Evolutionary conservation across 2,797 vertebrate species (phyloP), one percentile per base, ranked within the genome.

Genomic region (Acipenser transmontanus): DNA sequence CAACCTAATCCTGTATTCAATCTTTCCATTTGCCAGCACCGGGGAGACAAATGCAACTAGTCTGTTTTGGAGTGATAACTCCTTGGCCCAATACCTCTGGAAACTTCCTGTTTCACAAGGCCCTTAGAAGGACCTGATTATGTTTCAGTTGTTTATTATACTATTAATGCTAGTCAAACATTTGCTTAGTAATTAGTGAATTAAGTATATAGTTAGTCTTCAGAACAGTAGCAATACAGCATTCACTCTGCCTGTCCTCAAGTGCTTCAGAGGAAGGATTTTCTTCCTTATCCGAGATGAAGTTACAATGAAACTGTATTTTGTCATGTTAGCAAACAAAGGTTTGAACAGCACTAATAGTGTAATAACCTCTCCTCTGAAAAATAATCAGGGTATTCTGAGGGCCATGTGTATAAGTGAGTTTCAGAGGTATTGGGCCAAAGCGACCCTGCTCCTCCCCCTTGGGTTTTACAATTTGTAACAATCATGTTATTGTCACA

Each of bases 371-470:
- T 87, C 76, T 84, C 88, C 84, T 85, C 82, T 82, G 80, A 74
- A 74, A 84, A 75, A 90, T 85, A 90, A 74, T 50, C 47, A 64
- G 78, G 77, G 73, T 81, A 88, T 88, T 90, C 85, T 86, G 77
- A 64, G 71, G 62, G 70, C 63, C 77, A 71, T 69, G 63, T 71
- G 68, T 62, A 60, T 51, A 71, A 77, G 72, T 77, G 80, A 83
- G 68, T 49, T 70, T 47, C 63, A 63, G 9, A 74, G 70, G 64
- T 69, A 73, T 68, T 68, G 74, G 72, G 70, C 6, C 2, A 11
- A 70, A 73, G 59, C 59, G 69, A 59, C 47, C 56, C 8, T 71
- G 72, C 34, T 80, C 66, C 65, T 57, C 54, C 6, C 54, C 11
- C 60, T 17, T 76, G 65, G 72, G 72, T 47, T 64, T 71, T 65